These are phyloP conservation scores for Lamellibrachia columna DNA, from an alignment of 2,888 invertebrate genomes.

Conservation along the genomic window DNA sequence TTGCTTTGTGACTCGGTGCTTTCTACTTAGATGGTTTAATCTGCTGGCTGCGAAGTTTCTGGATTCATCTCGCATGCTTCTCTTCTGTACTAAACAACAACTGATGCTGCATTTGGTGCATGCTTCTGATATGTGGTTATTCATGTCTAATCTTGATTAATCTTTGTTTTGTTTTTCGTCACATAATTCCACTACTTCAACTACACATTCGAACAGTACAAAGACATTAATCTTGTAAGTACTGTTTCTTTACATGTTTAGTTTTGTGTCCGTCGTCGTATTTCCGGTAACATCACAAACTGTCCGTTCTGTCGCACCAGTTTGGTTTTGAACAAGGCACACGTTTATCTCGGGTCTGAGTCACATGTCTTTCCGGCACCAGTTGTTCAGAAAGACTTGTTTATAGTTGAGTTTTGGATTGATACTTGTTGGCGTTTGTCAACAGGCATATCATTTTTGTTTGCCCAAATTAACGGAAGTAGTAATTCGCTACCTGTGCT, in stretches of 20 bases:
- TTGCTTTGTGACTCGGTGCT: not conserved
- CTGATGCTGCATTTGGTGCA: not conserved
- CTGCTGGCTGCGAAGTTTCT: not conserved
- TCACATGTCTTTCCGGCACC: not conserved
- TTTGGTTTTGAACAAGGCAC: not conserved
- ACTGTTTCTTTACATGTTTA: conserved; percentile 35
- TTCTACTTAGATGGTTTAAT: not conserved
- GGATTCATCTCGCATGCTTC: not conserved
- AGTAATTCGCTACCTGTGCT: not conserved
- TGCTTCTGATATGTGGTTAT: not conserved
- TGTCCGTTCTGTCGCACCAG: not conserved
- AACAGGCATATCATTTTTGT: not conserved
- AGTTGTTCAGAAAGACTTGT: not conserved
- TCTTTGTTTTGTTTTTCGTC: not conserved
- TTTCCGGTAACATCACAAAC: not conserved
- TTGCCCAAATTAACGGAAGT: not conserved
- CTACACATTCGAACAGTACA: conserved; percentile 48
- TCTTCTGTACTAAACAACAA: not conserved
- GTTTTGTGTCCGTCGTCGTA: not conserved
- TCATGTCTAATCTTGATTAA: conserved; percentile 5
- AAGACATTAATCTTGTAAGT: conserved; percentile 64
- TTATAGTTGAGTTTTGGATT: not conserved
- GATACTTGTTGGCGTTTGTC: not conserved
- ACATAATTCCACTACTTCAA: not conserved
- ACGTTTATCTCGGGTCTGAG: not conserved